Evolutionary conservation across 2,113 vertebrate genomes (phyloP).

Genomic region (Rhynchomys soricoides): DNA sequence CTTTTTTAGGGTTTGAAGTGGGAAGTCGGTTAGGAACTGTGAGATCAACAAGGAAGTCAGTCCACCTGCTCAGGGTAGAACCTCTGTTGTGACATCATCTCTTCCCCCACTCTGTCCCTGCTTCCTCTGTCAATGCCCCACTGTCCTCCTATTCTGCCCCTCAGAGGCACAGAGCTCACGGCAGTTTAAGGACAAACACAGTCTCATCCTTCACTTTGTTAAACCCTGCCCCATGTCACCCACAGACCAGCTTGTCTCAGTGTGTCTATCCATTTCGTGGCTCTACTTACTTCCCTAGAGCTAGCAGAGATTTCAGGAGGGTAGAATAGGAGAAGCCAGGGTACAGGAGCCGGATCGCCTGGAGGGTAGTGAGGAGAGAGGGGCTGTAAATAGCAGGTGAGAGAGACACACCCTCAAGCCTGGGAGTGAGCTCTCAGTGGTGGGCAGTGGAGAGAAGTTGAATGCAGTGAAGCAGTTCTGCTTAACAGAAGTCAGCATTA

Average conservation of each 20-base stretch:
- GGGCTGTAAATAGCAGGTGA: background rate
- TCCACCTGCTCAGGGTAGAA: background rate
- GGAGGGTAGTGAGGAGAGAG: background rate
- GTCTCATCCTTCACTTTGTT: background rate
- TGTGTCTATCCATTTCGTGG: background rate
- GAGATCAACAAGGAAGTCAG: background rate
- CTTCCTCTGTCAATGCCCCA: background rate
- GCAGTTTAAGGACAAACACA: background rate
- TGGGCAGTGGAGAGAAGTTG: background rate
- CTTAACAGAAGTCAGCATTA: background rate
- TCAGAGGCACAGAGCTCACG: background rate
- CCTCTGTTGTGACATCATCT: background rate
- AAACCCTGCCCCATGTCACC: background rate
- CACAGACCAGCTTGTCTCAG: background rate
- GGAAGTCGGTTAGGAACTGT: background rate
- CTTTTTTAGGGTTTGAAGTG: background rate
- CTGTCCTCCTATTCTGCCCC: background rate
- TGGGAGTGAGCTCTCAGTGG: background rate
- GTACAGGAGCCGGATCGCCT: background rate
- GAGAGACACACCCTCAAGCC: background rate
- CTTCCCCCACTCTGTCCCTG: background rate
- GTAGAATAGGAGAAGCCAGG: background rate
- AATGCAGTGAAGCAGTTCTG: background rate
- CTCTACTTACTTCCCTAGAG: background rate
- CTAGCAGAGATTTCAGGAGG: slow-evolving; percentile 6